Base-by-base conservation (phyloP, 2,797 vertebrate genomes). In the Rachycentron canadum region DNA sequence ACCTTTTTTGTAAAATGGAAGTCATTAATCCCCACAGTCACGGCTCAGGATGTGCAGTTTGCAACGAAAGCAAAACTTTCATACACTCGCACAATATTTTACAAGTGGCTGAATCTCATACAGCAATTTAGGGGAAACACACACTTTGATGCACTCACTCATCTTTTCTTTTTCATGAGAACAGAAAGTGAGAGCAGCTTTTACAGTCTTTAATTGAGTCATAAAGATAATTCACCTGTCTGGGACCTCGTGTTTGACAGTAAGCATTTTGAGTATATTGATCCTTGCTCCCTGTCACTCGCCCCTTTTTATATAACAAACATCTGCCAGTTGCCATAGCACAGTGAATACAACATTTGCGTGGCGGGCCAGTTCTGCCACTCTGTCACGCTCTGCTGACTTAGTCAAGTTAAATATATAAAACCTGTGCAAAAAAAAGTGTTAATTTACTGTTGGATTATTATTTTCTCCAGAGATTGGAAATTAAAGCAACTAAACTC, bases 141-240 rank as follows among this genome's bases (percentile, higher is more conserved):
- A 38, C 1, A 4, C 4, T 59, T 60, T 19, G 2, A 34, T 19
- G 2, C 14, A 1, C 7, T 43, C 0, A n/a, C n/a, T n/a, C 28
- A 4, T 26, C 7, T 57, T 70, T 41, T 16, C 26, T 69, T 53
- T 70, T 88, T 74, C 47, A 58, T 21, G 23, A 1, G 12, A 82
- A 84, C 5, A 21, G 78, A 88, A 88, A 88, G 63, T 21, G 45
- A 47, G 60, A 59, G 2, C 2, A 36, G 5, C 13, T 34, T 91
- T 89, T 78, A 81, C 49, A 23, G 59, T 25, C 7, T 1, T 1
- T 84, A 82, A 32, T 3, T 3, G 63, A 23, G 63, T 60, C 73
- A 82, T 91, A 91, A 91, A 91, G 84, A 86, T 88, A 82, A 47
- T 2, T 14, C 3, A 0, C 11, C 40, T 1, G 3, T n/a, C n/a